These are phyloP conservation scores for Scaptomyza montana DNA, from an alignment of 1,140 invertebrate species.

Conservation along the genomic window DNA sequence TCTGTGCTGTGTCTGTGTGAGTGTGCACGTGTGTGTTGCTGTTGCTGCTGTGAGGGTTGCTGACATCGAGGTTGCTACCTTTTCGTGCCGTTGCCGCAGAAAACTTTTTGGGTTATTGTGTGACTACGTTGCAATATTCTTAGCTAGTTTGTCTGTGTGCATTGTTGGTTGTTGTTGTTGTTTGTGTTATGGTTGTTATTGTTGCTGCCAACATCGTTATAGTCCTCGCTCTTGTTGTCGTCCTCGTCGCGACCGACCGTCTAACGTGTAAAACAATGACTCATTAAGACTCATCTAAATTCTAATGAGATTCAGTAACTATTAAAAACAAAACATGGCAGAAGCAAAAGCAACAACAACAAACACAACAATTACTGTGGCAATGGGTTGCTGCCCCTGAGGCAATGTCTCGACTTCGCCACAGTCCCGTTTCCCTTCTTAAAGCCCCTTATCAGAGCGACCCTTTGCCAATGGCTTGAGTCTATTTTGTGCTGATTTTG, in stretches of 20 bases:
- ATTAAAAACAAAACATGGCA: constrained; percentile 81
- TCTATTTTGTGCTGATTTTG: constrained; percentile 74
- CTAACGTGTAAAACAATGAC: constrained; percentile 84
- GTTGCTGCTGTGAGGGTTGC: constrained; percentile 26
- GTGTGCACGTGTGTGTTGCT: constrained; percentile 4
- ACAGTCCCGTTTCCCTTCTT: neutral
- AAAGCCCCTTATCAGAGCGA: constrained; percentile 52
- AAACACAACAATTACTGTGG: constrained; percentile 53
- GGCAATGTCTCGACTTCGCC: constrained; percentile 39
- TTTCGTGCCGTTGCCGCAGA: constrained; percentile 62
- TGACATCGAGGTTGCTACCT: constrained; percentile 55
- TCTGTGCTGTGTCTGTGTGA: constrained; percentile 12
- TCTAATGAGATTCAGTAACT: constrained; percentile 84
- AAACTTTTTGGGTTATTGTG: constrained; percentile 57
- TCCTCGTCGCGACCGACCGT: constrained; percentile 47
- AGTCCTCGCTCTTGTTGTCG: constrained; percentile 34
- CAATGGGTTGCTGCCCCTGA: constrained; percentile 73
- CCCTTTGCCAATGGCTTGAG: constrained; percentile 41
- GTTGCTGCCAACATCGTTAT: constrained; percentile 18
- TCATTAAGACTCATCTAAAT: constrained; percentile 84
- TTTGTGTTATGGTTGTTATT: constrained; percentile 26
- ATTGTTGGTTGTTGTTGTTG: constrained; percentile 35
- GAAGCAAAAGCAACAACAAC: constrained; percentile 36
- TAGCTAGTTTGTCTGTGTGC: constrained; percentile 25
- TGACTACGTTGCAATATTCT: constrained; percentile 53